Evolutionary conservation across 2,888 invertebrate genomes (phyloP).

Genomic region (Leptura quadrifasciata): DNA sequence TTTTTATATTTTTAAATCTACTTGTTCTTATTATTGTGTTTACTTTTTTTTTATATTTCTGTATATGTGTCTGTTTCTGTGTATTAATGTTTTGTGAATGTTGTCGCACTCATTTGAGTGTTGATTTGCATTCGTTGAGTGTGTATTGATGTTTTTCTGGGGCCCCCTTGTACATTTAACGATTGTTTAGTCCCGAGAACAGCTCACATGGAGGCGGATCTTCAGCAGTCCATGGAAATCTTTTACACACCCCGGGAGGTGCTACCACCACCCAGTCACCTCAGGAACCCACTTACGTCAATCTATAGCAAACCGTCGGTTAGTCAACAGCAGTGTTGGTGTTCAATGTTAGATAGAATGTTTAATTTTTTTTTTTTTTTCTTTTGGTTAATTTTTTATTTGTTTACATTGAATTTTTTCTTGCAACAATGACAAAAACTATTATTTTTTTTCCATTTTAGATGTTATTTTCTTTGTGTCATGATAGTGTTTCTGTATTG

Average conservation of each 20-base stretch:
- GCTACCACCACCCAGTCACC: constrained; percentile 79
- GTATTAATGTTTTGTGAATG: constrained; percentile 55
- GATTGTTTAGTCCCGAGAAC: constrained; percentile 75
- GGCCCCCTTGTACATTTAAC: constrained; percentile 73
- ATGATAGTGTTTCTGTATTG: not conserved
- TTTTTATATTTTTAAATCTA: constrained; percentile 56
- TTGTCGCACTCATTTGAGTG: constrained; percentile 38
- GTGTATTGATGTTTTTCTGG: constrained; percentile 54
- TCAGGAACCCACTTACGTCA: constrained; percentile 95
- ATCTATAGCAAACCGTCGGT: constrained; percentile 84
- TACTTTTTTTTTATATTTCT: constrained; percentile 42
- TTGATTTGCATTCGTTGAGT: constrained; percentile 50
- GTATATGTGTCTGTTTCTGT: constrained; percentile 58
- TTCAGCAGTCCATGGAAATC: constrained; percentile 71
- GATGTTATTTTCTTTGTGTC: not conserved
- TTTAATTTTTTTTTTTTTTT: constrained; percentile 32
- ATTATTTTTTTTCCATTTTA: not conserved
- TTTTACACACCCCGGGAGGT: constrained; percentile 76
- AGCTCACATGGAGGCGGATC: constrained; percentile 70
- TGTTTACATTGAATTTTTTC: constrained; percentile 28
- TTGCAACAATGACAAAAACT: constrained; percentile 17
- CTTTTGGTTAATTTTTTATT: constrained; percentile 16
- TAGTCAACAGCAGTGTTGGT: constrained; percentile 74
- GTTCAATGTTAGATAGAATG: constrained; percentile 62
- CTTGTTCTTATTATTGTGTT: constrained; percentile 56